Evolutionary conservation across 2,888 invertebrate species (phyloP), one percentile per base, ranked within the genome.

Genomic region (Lacanobia oleracea): DNA sequence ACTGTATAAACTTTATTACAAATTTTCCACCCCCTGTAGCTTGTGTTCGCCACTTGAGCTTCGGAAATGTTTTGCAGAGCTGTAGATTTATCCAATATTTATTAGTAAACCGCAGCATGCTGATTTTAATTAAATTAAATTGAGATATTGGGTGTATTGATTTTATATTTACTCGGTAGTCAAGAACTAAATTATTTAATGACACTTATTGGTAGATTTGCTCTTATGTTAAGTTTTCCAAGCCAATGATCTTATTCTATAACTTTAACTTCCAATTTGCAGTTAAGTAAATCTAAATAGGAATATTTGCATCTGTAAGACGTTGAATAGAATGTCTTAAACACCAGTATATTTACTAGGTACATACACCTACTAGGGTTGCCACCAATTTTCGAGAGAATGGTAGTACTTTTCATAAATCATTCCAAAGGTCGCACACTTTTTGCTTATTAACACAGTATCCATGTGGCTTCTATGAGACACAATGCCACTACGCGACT

Each of bases 241-340:
- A 48, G 48, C 7, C 48, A 18, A 6, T 50, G 1, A n/a, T 23
- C 3, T 12, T 10, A 27, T 43, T 56, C 12, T 63, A 6, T 21
- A 40, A 9, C n/a, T 48, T 53, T 27, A 14, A 12, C 12, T 33
- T 10, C 12, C 27, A 72, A 62, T 33, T 2, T 51, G 10, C 21
- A 27, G 9, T n/a, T n/a, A 59, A 16, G 45, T 33, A 56, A 62
- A 62, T 57, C 12, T 16, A 50, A 27, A 62, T 43, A 40, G 21
- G 5, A 61, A 56, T 62, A n/a, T 59, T 59, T 59, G n/a, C n/a
- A 56, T 57, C 16, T 54, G 16, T 61, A 64, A 54, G n/a, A 57
- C 43, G n/a, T 53, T 66, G 14, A 9, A 48, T 27, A 12, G 2
- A 59, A 48, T 53, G 27, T 75, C 27, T 37, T 59, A 12, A 33